These are phyloP conservation scores for Leucophenga maculata DNA, from an alignment of 2,888 invertebrate species.

Conservation along the genomic window DNA sequence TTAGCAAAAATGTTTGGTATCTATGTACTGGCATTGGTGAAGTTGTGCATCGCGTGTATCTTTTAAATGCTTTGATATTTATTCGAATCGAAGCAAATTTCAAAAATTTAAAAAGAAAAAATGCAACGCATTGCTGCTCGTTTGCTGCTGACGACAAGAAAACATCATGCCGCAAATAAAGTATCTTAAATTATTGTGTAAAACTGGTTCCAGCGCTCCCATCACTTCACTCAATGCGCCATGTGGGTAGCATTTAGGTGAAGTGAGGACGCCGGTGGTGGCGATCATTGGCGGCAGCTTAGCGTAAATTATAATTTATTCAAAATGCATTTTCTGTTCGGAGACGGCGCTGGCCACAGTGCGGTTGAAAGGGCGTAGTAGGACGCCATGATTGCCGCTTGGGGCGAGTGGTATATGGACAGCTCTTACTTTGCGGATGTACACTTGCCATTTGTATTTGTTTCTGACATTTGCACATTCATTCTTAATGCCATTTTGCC, in stretches of 20 bases:
- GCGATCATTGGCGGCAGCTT: conserved; percentile 47
- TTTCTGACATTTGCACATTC: not conserved
- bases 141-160: not conserved
- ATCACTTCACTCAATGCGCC: conserved; percentile 21
- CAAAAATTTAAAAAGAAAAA: conserved; percentile 5
- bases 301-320: conserved; percentile 59
- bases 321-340: conserved; percentile 33
- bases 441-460: conserved; percentile 21
- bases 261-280: not conserved
- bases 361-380: not conserved
- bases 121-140: not conserved
- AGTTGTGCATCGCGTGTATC: not conserved
- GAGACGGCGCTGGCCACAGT: not conserved
- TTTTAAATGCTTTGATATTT: conserved; percentile 11
- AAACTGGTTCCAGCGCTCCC: conserved; percentile 52
- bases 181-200: conserved; percentile 48
- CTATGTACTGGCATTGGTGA: too few species aligned
- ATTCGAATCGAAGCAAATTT: conserved; percentile 1
- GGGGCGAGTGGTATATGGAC: too few species aligned
- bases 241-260: not conserved
- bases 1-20: too few species aligned
- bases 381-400: too few species aligned
- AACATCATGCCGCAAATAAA: conserved; percentile 42
- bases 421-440: not conserved
- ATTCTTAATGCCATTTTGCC: conserved; percentile 23